Percentiles rank a stretch among this genome's conserved stretches.
phyloP scores from a whole-genome alignment of 1,140 invertebrate species.

The Hyphantria cunea region DNA sequence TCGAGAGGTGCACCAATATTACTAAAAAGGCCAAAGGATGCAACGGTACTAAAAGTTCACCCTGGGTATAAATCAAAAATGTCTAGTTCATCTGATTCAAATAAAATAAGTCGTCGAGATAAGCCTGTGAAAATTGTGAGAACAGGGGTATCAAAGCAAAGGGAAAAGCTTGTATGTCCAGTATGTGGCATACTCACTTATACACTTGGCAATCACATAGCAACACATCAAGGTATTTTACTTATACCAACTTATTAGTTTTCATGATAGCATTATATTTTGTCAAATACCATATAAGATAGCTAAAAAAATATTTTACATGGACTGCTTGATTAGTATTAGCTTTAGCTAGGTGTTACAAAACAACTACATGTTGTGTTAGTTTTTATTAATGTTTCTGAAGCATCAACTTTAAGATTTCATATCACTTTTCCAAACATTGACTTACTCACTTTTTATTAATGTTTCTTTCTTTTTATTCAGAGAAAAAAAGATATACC shows the following conservation, averaged over 20 bases:
- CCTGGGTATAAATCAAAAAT: slow-evolving; percentile 47
- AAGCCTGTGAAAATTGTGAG: slow-evolving; percentile 47
- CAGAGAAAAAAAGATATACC: slow-evolving; percentile 84
- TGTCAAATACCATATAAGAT: too few relatives aligned
- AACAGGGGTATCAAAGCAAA: slow-evolving; percentile 47
- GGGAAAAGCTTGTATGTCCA: slow-evolving; percentile 76
- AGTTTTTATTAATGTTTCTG: too few relatives aligned
- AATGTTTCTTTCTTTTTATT: too few relatives aligned
- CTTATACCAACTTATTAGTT: too few relatives aligned
- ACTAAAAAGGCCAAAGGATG: slow-evolving; percentile 70
- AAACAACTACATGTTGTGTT: too few relatives aligned
- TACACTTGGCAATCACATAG: slow-evolving; percentile 72
- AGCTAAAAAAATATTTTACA: too few relatives aligned
- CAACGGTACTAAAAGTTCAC: slow-evolving; percentile 65
- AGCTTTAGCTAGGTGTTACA: too few relatives aligned
- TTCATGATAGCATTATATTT: too few relatives aligned
- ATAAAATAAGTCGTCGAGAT: slow-evolving; percentile 32
- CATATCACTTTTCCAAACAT: too few relatives aligned
- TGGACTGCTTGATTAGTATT: too few relatives aligned
- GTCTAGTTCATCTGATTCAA: slow-evolving; percentile 20
- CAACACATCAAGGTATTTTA: slow-evolving; percentile 73
- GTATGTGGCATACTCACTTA: slow-evolving; percentile 76
- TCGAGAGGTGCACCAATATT: slow-evolving; percentile 64
- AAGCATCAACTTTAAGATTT: too few relatives aligned
- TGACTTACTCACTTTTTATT: too few relatives aligned